phyloP scores from a whole-genome alignment of 2,888 invertebrate species.

The Phragmatobia fuliginosa region DNA sequence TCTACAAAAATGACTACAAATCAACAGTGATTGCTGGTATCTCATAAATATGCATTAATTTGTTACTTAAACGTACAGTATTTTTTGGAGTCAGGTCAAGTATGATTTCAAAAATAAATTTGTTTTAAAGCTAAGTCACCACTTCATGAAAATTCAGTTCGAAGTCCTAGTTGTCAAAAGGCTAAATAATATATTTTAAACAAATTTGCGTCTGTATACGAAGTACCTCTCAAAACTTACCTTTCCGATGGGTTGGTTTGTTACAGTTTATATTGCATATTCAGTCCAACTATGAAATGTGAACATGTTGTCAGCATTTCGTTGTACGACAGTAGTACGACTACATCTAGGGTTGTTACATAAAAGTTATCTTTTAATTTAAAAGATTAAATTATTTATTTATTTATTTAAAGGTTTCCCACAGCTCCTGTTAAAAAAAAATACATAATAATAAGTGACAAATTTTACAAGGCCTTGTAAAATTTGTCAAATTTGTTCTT shows the following conservation, averaged over 20 bases:
- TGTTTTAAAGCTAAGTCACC: neutral
- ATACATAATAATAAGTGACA: no score
- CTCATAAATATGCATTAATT: no score
- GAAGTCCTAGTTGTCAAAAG: neutral
- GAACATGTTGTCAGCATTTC: constrained; percentile 45
- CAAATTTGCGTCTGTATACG: constrained; percentile 30
- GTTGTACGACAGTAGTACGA: constrained; percentile 28
- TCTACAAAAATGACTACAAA: no score
- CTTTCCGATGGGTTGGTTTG: constrained; percentile 43
- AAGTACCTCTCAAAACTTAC: constrained; percentile 44
- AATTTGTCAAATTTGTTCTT: no score
- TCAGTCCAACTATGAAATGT: constrained; percentile 41
- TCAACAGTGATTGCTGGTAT: no score
- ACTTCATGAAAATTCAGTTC: neutral
- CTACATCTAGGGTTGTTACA: constrained; percentile 27
- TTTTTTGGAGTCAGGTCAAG: no score
- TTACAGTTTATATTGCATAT: constrained; percentile 56
- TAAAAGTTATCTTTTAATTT: constrained; percentile 23
- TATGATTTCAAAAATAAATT: no score
- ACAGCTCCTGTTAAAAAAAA: no score
- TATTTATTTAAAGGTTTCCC: no score
- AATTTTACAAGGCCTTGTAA: no score
- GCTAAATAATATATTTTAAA: constrained; percentile 9
- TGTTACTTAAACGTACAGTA: no score
- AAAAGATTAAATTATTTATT: neutral